Conservation (phyloP, 2,797 vertebrate genomes). For the Chromis chromis region DNA sequence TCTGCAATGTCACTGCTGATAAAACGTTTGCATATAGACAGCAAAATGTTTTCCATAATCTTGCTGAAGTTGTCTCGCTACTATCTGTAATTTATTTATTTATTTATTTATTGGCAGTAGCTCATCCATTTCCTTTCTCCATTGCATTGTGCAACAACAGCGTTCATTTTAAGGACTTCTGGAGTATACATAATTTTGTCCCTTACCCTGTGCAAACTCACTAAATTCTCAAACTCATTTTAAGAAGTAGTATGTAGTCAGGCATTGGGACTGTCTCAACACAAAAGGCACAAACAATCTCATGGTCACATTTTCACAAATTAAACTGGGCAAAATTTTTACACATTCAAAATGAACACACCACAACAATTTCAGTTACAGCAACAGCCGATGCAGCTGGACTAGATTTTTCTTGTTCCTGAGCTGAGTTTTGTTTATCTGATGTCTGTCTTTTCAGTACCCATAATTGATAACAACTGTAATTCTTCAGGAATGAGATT, state of each 20-base stretch:
- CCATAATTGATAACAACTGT: constrained; percentile 14
- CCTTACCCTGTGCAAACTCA: too few species aligned
- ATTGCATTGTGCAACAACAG: not conserved
- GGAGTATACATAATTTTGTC: too few species aligned
- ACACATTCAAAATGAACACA: not conserved
- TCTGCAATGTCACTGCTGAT: too few species aligned
- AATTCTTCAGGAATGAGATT: constrained; percentile 26
- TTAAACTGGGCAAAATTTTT: not conserved
- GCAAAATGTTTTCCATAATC: not conserved
- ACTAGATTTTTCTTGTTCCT: constrained; percentile 1
- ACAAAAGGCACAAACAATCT: too few species aligned
- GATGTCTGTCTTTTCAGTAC: constrained; percentile 15
- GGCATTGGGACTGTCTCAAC: too few species aligned
- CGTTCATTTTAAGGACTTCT: not conserved
- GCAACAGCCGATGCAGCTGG: not conserved
- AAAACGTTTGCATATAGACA: too few species aligned
- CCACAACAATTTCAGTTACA: not conserved
- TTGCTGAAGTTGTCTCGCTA: not conserved
- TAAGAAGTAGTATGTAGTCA: too few species aligned
- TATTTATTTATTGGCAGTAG: not conserved
- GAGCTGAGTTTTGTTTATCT: constrained; percentile 11
- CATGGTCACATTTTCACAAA: not conserved
- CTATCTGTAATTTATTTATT: not conserved
- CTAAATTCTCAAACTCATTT: too few species aligned
- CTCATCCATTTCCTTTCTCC: not conserved